Percentiles rank a stretch among this genome's conserved stretches.
Evolutionary conservation across 2,888 invertebrate genomes (phyloP).

Genomic region (Aelia acuminata): DNA sequence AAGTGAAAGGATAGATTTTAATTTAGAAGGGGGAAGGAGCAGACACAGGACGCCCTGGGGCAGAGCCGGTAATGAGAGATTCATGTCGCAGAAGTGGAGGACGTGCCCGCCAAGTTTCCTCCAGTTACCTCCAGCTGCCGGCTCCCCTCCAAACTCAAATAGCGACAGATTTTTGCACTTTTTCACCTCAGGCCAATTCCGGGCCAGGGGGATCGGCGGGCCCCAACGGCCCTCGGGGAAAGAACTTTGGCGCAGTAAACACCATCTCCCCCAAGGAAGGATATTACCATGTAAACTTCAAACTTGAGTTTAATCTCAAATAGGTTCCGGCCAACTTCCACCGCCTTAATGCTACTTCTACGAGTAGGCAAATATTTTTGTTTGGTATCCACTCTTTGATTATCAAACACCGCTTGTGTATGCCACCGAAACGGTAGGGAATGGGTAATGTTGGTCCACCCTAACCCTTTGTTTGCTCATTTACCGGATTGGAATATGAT

Average conservation of each 20-base stretch:
- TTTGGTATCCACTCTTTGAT: neutral
- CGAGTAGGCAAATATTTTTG: conserved; percentile 27
- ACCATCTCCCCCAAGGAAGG: neutral
- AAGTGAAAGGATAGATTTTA: conserved; percentile 2
- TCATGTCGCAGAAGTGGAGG: conserved; percentile 19
- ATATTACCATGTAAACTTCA: conserved; percentile 48
- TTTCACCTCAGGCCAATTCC: conserved; percentile 8
- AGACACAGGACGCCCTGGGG: neutral
- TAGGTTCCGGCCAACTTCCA: conserved; percentile 25
- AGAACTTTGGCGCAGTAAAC: conserved; percentile 26
- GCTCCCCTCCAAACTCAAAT: conserved; percentile 16
- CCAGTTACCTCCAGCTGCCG: conserved; percentile 35
- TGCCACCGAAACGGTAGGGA: neutral
- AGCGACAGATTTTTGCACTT: conserved; percentile 31
- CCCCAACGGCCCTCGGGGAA: conserved; percentile 6
- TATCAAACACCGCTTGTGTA: neutral
- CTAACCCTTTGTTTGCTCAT: neutral
- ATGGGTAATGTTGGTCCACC: neutral
- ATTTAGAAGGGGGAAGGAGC: neutral
- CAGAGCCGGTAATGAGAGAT: conserved; percentile 22
- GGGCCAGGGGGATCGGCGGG: neutral
- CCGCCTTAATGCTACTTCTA: conserved; percentile 37
- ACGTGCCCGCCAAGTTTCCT: conserved; percentile 36
- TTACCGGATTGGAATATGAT: no score
- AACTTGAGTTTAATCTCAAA: conserved; percentile 44